Percentiles rank a stretch among this genome's conserved stretches.
phyloP scores from a whole-genome alignment of 2,797 vertebrate species.

The Rhinogobio ventralis region DNA sequence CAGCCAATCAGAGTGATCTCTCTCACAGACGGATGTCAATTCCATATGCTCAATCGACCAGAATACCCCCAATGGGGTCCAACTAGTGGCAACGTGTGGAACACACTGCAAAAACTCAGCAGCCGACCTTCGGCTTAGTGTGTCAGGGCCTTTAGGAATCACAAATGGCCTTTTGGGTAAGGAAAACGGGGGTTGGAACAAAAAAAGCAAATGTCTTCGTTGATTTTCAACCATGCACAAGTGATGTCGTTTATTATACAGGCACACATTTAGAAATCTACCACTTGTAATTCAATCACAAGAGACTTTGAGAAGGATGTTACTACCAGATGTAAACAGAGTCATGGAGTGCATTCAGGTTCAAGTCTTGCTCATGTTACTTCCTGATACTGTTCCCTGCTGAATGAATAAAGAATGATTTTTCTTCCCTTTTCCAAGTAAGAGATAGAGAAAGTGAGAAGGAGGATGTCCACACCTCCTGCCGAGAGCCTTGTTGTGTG shows the following conservation, averaged over 20 bases:
- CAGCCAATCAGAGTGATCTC: neutral
- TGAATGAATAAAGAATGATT: slow-evolving; percentile 24
- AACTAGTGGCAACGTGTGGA: neutral
- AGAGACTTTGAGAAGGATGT: neutral
- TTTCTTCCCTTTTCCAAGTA: too few species aligned
- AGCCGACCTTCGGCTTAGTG: neutral
- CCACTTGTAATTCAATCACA: neutral
- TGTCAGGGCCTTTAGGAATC: neutral
- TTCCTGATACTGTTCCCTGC: neutral
- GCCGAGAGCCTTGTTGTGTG: slow-evolving; percentile 45
- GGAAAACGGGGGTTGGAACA: neutral
- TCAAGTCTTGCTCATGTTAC: neutral
- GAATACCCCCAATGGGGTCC: neutral
- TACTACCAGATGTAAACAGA: neutral
- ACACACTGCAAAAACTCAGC: neutral
- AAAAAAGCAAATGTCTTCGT: neutral
- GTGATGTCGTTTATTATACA: neutral
- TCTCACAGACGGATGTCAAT: neutral
- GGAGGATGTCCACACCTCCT: slow-evolving; percentile 35
- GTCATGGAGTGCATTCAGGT: neutral
- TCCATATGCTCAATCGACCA: neutral
- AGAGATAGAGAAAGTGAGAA: slow-evolving; percentile 21
- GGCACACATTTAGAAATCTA: neutral
- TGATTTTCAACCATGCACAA: neutral
- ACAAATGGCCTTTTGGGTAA: neutral